Evolutionary conservation across 2,797 vertebrate species (phyloP), one percentile per base, ranked within the genome.

Genomic region (Phoxinus dragarum): DNA sequence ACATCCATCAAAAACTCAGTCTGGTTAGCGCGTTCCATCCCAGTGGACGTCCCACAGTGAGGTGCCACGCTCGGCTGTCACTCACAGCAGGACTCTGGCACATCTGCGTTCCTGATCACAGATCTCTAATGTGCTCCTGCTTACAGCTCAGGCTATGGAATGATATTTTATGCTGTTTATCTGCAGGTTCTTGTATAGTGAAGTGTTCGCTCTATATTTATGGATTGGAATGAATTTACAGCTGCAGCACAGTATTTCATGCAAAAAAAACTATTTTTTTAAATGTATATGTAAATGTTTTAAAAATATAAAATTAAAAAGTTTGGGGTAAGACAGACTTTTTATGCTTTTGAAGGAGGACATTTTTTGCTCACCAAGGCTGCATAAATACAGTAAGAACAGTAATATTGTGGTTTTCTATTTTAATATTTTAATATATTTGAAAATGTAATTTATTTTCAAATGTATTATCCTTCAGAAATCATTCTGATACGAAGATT

Each of bases 1-100:
- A 72, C 73, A 83, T 84, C 87, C 68, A 73, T 88, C 80, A 87
- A 80, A 80, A 87, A 14, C n/a, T 73, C 54, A 52, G 72, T n/a
- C 87, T 75, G 59, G 83, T 31, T 77, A 81, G 64, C 36, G 21
- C 61, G 84, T 82, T 88, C 78, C 86, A 56, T 86, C 72, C 74
- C 81, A 59, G 56, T 19, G 27, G 76, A 76, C 34, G 31, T 80
- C 59, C 67, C 59, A 12, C 54, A 23, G 7, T 69, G 59, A 66
- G 81, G 81, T 61, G 34, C 23, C 44, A 80, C 52, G n/a, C 67
- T 67, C 19, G 34, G 61, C 87, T 85, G 87, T 84, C 88, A 88
- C 31, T 75, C 75, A 82, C 47, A 87, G 61, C 86, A 72, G 31
- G 69, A 61, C 54, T 72, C 56, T 23, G 5, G 72, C 6, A 44